Evolutionary conservation across 2,113 vertebrate species (phyloP), one percentile per base, ranked within the genome.

Genomic region (Odocoileus hemionus): DNA sequence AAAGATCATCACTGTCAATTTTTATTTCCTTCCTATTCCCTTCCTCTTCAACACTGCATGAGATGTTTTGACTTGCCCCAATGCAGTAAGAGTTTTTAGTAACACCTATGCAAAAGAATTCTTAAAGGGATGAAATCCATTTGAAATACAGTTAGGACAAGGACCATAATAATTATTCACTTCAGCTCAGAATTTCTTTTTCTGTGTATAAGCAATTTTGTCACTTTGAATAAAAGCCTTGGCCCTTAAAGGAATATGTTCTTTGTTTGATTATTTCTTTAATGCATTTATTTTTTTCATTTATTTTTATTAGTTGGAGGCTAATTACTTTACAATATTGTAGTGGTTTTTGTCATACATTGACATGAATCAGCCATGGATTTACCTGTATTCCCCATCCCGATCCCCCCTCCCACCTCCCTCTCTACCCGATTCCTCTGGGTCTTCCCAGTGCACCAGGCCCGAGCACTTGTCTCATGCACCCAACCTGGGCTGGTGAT

Each of bases 31-130:
- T 39, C 39, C 28, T 70, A 76, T 23, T 52, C 47, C 43, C 17
- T 33, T 39, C 47, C 28, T 60, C 55, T 64, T 95, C 21, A 67
- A 45, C 3, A 10, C 12, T n/a, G 36, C 2, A 14, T 3, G 33
- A 80, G 10, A 39, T 70, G 8, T n/a, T 45, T n/a, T 1, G 5
- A 7, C 3, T 17, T 36, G 1, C n/a, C 43, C 14, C 13, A 7
- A 25, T 52, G 16, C 28, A 28, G n/a, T 50, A 64, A 84, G 30
- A 64, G 1, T 47, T 47, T 28, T 82, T 60, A 43, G 28, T 58
- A 45, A 57, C 23, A 33, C 12, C 10, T 26, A 10, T 33, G 5
- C 39, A 5, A 26, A 85, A 74, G 1, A 60, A 30, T 80, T 52
- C 28, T 45, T 45, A 70, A 79, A 60, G 90, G 16, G 33, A 67